Evolutionary conservation across 2,113 vertebrate genomes (phyloP).

Genomic region (Anser brachyrhynchus): DNA sequence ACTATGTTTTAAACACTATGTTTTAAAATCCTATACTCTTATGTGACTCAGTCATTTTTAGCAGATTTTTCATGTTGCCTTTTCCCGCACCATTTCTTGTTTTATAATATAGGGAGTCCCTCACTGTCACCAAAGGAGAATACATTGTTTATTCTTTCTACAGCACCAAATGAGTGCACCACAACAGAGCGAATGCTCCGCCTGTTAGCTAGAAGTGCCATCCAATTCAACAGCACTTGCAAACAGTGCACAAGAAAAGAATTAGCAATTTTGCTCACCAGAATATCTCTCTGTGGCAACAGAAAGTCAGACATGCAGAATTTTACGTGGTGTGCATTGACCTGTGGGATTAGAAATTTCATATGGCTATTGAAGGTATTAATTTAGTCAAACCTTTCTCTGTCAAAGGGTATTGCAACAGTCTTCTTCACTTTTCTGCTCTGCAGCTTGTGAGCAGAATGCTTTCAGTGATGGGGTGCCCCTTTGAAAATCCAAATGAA

Average conservation of each 20-base stretch:
- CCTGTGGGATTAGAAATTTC: not conserved
- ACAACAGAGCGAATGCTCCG: not conserved
- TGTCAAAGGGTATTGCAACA: not conserved
- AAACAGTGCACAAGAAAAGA: not conserved
- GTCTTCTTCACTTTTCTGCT: not conserved
- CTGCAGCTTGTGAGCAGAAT: not conserved
- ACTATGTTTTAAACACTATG: too few relatives aligned
- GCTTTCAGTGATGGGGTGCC: not conserved
- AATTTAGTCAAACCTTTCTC: not conserved
- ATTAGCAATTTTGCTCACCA: not conserved
- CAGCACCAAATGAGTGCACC: not conserved
- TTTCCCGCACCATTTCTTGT: not conserved
- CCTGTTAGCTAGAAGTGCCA: not conserved
- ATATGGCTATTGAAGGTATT: not conserved
- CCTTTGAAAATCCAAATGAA: not conserved
- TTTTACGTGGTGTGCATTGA: not conserved
- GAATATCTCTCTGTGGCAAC: not conserved
- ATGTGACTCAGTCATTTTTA: not conserved
- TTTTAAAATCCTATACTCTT: not conserved
- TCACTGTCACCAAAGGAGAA: not conserved
- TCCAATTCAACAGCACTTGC: not conserved
- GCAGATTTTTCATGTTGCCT: not conserved
- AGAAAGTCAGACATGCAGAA: accelerated
- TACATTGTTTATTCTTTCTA: not conserved
- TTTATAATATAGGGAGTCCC: not conserved